Percentiles rank a stretch among this genome's conserved stretches.
phyloP scores from a whole-genome alignment of 1,140 invertebrate genomes.

The Hycleus cichorii region DNA sequence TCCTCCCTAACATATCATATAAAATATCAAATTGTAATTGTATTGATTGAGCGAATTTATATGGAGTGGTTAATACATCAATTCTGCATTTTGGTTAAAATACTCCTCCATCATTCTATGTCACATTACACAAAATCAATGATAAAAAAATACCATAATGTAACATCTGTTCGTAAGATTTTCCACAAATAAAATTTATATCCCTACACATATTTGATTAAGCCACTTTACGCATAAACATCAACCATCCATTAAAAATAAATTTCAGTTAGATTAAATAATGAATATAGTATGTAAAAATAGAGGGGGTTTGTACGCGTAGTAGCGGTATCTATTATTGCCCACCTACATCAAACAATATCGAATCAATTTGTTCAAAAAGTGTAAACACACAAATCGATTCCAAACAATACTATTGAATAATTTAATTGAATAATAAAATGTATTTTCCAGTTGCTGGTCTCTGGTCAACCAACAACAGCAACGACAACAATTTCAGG shows the following conservation, averaged over 20 bases:
- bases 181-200: conserved; percentile 16
- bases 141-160: conserved; percentile 17
- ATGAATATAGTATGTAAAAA: too few relatives aligned
- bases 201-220: conserved; percentile 6
- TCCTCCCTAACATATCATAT: too few relatives aligned
- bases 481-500: conserved; percentile 52
- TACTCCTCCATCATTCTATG: conserved; percentile 21
- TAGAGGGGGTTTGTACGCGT: too few relatives aligned
- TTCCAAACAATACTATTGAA: too few relatives aligned
- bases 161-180: conserved; percentile 24
- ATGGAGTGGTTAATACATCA: conserved; percentile 22
- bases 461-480: conserved; percentile 56
- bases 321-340: conserved; percentile 7
- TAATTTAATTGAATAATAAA: too few relatives aligned
- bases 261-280: too few relatives aligned
- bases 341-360: too few relatives aligned
- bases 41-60: not conserved
- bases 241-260: not conserved
- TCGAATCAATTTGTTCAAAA: too few relatives aligned
- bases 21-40: too few relatives aligned
- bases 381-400: too few relatives aligned
- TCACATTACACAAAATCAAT: conserved; percentile 20
- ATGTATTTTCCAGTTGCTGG: conserved; percentile 53
- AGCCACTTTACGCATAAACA: conserved; percentile 8
- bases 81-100: conserved; percentile 17